A percentile compares a stretch with the other conserved stretches of the same genome.
These are phyloP conservation scores for Tringa solitaria DNA, from an alignment of 2,113 vertebrate species.

Conservation along the genomic window DNA sequence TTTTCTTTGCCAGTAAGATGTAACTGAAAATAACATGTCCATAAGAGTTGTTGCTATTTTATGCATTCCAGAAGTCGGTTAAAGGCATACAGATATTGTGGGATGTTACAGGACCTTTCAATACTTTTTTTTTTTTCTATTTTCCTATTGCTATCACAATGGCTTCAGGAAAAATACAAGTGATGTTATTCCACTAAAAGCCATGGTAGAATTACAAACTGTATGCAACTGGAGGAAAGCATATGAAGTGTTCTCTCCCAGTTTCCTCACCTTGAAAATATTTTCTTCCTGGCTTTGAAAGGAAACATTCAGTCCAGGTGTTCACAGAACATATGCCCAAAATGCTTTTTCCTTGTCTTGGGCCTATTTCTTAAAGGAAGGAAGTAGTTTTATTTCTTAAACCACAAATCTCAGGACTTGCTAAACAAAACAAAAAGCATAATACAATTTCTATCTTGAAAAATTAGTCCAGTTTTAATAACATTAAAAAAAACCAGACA, in stretches of 20 bases:
- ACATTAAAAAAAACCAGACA: not conserved
- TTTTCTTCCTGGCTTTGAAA: not conserved
- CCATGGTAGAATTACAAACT: not conserved
- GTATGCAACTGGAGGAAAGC: not conserved
- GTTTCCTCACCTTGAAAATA: not conserved
- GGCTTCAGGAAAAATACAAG: not conserved
- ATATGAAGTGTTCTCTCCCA: not conserved
- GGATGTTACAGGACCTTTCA: not conserved
- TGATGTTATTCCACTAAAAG: not conserved
- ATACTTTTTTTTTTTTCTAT: not conserved
- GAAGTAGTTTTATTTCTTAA: not conserved
- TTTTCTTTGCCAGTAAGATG: not conserved
- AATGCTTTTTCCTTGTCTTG: not conserved
- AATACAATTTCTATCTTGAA: not conserved
- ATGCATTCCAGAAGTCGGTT: not conserved
- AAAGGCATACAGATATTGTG: not conserved
- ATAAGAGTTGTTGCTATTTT: not conserved
- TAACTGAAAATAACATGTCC: not conserved
- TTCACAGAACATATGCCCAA: not conserved
- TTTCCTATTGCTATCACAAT: not conserved
- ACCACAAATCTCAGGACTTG: not conserved
- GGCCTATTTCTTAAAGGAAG: not conserved
- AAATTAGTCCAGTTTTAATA: not conserved
- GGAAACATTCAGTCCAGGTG: not conserved
- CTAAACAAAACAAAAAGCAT: not conserved